Evolutionary conservation across 2,888 invertebrate genomes (phyloP).

Genomic region (Bugula neritina): DNA sequence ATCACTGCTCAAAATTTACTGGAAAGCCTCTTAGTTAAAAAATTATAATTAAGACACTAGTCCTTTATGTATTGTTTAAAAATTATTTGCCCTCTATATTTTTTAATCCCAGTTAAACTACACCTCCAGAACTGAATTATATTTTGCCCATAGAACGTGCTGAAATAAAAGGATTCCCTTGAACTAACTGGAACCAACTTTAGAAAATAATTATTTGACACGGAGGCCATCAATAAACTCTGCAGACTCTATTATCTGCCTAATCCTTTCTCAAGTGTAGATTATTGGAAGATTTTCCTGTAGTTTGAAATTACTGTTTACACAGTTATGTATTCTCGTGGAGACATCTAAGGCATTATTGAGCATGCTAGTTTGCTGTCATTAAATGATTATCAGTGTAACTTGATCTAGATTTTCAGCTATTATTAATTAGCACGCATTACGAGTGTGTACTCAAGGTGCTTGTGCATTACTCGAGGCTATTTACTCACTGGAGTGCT

Average conservation of each 20-base stretch:
- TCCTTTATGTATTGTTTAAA: too few species aligned
- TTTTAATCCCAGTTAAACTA: too few species aligned
- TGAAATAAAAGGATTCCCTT: too few species aligned
- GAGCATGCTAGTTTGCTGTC: not conserved
- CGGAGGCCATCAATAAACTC: not conserved
- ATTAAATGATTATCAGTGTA: not conserved
- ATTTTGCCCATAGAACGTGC: too few species aligned
- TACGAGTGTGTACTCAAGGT: not conserved
- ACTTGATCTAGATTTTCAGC: not conserved
- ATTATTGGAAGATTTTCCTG: not conserved
- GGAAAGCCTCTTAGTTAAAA: too few species aligned
- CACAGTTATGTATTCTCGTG: not conserved
- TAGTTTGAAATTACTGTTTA: not conserved
- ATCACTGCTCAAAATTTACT: too few species aligned
- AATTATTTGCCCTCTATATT: too few species aligned
- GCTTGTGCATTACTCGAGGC: not conserved
- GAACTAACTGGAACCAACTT: too few species aligned
- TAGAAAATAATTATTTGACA: not conserved
- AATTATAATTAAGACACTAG: too few species aligned
- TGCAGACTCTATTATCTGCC: not conserved
- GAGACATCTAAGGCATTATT: not conserved
- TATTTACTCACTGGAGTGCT: not conserved
- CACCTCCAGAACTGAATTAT: too few species aligned
- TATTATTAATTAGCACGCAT: not conserved
- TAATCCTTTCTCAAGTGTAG: not conserved